Evolutionary conservation across 2,888 invertebrate genomes (phyloP).

Genomic region (Fragum fragum): DNA sequence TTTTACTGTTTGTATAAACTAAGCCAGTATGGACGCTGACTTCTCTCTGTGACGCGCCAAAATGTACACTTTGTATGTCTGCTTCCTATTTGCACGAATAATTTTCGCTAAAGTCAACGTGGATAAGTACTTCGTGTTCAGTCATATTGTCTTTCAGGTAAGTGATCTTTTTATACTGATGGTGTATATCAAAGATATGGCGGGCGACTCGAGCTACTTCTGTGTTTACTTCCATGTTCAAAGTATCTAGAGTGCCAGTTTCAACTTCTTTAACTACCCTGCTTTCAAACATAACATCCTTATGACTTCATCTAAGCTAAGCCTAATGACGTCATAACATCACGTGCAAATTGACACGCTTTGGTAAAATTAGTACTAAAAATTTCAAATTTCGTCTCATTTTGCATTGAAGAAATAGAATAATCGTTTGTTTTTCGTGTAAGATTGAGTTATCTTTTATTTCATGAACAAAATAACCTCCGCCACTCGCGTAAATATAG

Average conservation of each 20-base stretch:
- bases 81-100: conserved; percentile 80
- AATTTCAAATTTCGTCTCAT: too few species aligned
- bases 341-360: too few species aligned
- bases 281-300: too few species aligned
- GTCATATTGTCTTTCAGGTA: conserved; percentile 62
- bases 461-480: too few species aligned
- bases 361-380: too few species aligned
- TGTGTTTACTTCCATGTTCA: background rate
- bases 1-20: conserved; percentile 68
- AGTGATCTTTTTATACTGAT: conserved; percentile 54
- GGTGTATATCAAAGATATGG: conserved; percentile 60
- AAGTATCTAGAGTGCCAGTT: background rate
- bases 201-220: background rate
- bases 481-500: too few species aligned
- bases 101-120: conserved; percentile 85
- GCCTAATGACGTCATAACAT: too few species aligned
- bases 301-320: too few species aligned
- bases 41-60: conserved; percentile 74
- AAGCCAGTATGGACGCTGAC: conserved; percentile 85
- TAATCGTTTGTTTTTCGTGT: too few species aligned
- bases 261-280: conserved; percentile 16
- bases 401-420: too few species aligned
- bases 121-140: conserved; percentile 68
- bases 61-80: conserved; percentile 85
- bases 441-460: too few species aligned